A percentile compares a stretch with the other conserved stretches of the same genome.
phyloP scores from a whole-genome alignment of 2,888 invertebrate genomes.

The Nasonia oneida region DNA sequence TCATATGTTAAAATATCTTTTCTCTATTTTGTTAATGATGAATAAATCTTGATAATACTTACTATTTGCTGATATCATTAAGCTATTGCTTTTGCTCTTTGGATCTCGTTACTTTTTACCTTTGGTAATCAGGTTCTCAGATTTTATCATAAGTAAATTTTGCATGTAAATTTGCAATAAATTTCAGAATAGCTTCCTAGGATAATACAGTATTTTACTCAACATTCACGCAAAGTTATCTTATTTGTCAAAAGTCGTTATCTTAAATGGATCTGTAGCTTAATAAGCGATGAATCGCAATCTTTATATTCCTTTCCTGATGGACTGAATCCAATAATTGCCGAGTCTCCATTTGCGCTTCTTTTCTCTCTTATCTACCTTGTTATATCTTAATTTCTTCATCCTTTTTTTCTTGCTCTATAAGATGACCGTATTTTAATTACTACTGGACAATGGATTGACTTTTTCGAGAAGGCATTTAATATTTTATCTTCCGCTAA shows the following conservation, averaged over 20 bases:
- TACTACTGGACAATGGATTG: neutral
- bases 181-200: neutral
- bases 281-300: neutral
- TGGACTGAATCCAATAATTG: constrained; percentile 25
- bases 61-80: neutral
- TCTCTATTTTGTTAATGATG: too few relatives aligned
- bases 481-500: neutral
- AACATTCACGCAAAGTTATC: neutral
- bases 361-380: neutral
- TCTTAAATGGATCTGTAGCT: neutral
- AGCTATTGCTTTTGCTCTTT: neutral
- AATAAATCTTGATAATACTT: neutral
- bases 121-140: constrained; percentile 15
- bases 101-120: neutral
- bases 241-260: neutral
- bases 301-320: constrained; percentile 22
- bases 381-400: constrained; percentile 12
- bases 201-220: neutral
- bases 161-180: neutral
- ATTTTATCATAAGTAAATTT: neutral
- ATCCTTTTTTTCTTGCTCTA: neutral
- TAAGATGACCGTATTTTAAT: neutral
- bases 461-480: neutral
- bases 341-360: neutral
- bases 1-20: too few relatives aligned